Evolutionary conservation across 2,797 vertebrate genomes (phyloP).

Genomic region (Propithecus deckenii): DNA sequence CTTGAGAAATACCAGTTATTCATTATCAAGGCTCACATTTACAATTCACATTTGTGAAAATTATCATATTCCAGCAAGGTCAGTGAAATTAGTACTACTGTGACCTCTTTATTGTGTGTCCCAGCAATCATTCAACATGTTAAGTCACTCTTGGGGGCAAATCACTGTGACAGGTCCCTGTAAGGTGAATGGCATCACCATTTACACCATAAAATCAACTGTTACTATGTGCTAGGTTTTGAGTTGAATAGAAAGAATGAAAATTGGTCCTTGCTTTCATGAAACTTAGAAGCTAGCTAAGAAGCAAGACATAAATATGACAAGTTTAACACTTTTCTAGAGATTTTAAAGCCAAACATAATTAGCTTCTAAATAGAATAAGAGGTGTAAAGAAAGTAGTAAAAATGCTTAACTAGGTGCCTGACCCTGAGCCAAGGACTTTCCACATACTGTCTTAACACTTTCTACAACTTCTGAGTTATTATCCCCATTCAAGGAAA

Average conservation of each 20-base stretch:
- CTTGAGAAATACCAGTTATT: slow-evolving; percentile 30
- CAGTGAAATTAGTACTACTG: background rate
- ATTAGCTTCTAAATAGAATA: slow-evolving; percentile 23
- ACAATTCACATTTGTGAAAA: slow-evolving; percentile 5
- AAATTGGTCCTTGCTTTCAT: background rate
- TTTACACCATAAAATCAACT: background rate
- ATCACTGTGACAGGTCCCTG: background rate
- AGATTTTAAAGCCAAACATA: slow-evolving; percentile 34
- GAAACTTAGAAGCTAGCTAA: background rate
- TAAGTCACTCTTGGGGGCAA: background rate
- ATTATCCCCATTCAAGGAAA: background rate
- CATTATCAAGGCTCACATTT: background rate
- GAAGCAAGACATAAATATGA: background rate
- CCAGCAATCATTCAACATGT: background rate
- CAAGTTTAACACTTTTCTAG: slow-evolving; percentile 35
- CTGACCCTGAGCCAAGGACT: background rate
- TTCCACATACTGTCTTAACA: background rate
- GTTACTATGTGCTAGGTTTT: background rate
- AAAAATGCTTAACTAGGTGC: background rate
- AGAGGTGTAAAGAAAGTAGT: background rate
- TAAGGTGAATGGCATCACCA: background rate
- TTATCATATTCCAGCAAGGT: background rate
- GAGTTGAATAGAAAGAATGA: background rate
- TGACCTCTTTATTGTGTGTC: background rate
- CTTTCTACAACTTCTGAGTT: background rate